phyloP scores from a whole-genome alignment of 2,888 invertebrate species.

The Pammene fasciana region DNA sequence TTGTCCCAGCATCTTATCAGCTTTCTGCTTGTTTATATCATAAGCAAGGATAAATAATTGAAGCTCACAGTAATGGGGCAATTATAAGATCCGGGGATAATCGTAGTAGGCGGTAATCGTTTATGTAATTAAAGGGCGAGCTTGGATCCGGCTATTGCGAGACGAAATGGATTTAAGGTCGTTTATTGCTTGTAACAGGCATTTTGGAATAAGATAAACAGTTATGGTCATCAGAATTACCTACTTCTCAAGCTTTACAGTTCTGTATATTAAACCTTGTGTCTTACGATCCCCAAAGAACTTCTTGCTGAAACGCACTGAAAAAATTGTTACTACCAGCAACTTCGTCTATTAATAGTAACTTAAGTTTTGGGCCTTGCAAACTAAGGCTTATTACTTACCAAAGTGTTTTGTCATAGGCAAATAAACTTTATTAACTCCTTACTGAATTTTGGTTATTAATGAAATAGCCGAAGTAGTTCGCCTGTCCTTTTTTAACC shows the following conservation, averaged over 20 bases:
- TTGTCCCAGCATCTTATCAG: neutral
- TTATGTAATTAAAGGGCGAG: constrained; percentile 36
- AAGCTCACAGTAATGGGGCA: constrained; percentile 33
- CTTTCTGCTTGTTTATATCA: constrained; percentile 18
- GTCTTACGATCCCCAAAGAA: too few relatives aligned
- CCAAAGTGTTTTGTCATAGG: too few relatives aligned
- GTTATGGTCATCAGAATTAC: neutral
- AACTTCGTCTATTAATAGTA: too few relatives aligned
- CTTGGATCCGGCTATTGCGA: constrained; percentile 28
- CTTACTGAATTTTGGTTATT: too few relatives aligned
- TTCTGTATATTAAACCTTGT: neutral
- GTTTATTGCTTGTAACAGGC: constrained; percentile 30
- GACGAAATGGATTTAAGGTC: constrained; percentile 36
- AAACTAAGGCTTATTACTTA: too few relatives aligned
- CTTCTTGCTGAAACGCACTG: too few relatives aligned
- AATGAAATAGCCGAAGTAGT: too few relatives aligned
- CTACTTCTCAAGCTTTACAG: neutral
- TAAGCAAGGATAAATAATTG: constrained; percentile 39
- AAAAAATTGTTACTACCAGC: too few relatives aligned
- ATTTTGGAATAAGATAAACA: neutral
- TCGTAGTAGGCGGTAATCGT: constrained; percentile 36
- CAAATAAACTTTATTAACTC: too few relatives aligned
- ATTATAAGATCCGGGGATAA: constrained; percentile 41
- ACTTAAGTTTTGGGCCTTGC: too few relatives aligned
- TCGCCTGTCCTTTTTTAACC: too few relatives aligned